A percentile compares a stretch with the other conserved stretches of the same genome.
Conservation (phyloP, 37 sponge, comb jelly and placozoan species). For the Chondrilla cf. caribensis region DNA sequence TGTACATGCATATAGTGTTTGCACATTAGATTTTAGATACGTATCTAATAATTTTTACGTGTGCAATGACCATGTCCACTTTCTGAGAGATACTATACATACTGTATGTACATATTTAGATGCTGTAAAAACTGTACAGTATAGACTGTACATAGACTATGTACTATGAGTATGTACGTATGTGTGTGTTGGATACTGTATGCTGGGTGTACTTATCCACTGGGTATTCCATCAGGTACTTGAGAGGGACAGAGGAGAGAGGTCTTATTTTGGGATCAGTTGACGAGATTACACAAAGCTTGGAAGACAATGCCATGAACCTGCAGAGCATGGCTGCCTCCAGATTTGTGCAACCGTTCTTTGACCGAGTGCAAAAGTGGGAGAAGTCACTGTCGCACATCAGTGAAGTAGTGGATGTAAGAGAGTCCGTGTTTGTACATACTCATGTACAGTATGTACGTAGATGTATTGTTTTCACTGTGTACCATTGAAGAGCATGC, state of each 20-base stretch:
- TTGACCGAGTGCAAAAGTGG: conserved; percentile 97
- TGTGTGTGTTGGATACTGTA: no score
- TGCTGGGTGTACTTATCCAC: no score
- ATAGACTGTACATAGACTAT: no score
- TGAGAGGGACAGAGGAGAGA: conserved; percentile 93
- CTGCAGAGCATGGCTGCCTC: conserved; percentile 99
- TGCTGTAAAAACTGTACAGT: no score
- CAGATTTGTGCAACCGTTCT: conserved; percentile 91
- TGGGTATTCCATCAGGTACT: conserved; percentile 62
- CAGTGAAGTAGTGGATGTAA: conserved; percentile 97
- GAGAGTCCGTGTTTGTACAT: conserved; percentile 9
- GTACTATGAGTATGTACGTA: neutral
- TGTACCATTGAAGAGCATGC: no score
- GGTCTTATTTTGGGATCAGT: conserved; percentile 91
- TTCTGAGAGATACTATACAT: no score
- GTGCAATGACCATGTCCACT: no score
- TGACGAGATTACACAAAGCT: conserved; percentile 90
- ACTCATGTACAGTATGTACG: neutral
- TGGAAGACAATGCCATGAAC: conserved; percentile 99
- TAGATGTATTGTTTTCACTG: neutral
- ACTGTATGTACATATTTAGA: no score
- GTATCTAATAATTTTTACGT: no score
- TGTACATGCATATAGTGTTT: no score
- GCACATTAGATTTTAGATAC: no score
- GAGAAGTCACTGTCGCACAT: conserved; percentile 98